Conservation (phyloP, 2,113 vertebrate species). For the Rhynchopsitta pachyrhyncha region DNA sequence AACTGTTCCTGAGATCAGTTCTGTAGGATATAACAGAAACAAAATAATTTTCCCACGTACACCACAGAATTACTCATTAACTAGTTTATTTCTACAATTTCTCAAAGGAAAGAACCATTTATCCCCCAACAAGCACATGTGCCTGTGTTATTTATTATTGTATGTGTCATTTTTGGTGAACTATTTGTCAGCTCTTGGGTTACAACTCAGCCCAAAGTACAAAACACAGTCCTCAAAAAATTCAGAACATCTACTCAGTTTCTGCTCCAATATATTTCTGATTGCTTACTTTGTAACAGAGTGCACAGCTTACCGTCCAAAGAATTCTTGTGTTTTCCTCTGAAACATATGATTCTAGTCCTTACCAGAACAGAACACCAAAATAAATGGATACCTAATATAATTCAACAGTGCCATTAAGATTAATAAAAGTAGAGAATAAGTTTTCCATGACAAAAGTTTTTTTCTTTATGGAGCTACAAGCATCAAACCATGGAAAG, state of each 20-base stretch:
- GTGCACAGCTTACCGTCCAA: background rate
- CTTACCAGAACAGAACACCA: background rate
- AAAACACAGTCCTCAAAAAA: background rate
- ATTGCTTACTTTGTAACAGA: background rate
- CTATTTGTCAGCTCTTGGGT: background rate
- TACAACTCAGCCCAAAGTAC: background rate
- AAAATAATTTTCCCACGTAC: background rate
- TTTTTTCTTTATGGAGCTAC: background rate
- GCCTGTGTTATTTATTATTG: background rate
- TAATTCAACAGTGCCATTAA: background rate
- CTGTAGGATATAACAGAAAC: background rate
- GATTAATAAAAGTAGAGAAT: background rate
- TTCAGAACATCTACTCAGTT: background rate
- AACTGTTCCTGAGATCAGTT: background rate
- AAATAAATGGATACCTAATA: background rate
- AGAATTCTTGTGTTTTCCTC: background rate
- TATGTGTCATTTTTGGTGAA: background rate
- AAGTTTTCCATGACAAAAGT: background rate
- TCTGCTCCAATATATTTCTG: background rate
- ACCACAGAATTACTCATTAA: background rate
- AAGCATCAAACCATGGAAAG: background rate
- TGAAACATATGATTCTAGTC: background rate
- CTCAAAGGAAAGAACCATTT: background rate
- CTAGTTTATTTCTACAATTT: background rate
- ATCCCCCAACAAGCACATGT: background rate